Conservation (phyloP, 1,140 invertebrate species). For the Papilio aristodemus region DNA sequence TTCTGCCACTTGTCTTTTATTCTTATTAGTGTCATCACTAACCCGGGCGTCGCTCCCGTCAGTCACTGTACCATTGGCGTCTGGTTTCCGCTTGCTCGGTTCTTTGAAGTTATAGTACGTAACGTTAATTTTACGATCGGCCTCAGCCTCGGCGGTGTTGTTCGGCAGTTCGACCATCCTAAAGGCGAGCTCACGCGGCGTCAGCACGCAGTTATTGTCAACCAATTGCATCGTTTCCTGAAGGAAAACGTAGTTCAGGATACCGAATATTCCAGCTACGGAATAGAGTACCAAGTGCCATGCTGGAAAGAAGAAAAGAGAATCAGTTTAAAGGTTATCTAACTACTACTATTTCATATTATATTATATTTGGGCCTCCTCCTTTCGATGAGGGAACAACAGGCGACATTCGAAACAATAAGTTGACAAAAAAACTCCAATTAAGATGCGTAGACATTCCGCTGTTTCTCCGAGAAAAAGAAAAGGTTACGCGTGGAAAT, state of each 20-base stretch:
- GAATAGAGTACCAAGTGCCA: constrained; percentile 65
- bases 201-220: constrained; percentile 61
- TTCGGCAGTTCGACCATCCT: constrained; percentile 43
- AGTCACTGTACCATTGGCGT: not conserved
- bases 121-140: constrained; percentile 8
- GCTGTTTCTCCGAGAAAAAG: no score
- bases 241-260: constrained; percentile 65
- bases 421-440: no score
- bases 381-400: no score
- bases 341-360: no score
- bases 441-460: no score
- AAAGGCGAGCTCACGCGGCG: constrained; percentile 58
- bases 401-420: no score
- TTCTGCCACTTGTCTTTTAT: constrained; percentile 30
- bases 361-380: no score
- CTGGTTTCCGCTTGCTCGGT: not conserved
- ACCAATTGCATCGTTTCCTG: constrained; percentile 62
- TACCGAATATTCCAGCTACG: constrained; percentile 60
- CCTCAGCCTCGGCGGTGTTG: constrained; percentile 29
- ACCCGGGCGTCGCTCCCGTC: not conserved
- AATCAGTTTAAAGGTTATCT: constrained; percentile 9
- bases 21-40: constrained; percentile 14
- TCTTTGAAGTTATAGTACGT: constrained; percentile 22
- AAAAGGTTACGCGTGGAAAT: no score
- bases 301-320: constrained; percentile 50